phyloP scores from a whole-genome alignment of 2,888 invertebrate species.

The Acanthosepion pharaonis region DNA sequence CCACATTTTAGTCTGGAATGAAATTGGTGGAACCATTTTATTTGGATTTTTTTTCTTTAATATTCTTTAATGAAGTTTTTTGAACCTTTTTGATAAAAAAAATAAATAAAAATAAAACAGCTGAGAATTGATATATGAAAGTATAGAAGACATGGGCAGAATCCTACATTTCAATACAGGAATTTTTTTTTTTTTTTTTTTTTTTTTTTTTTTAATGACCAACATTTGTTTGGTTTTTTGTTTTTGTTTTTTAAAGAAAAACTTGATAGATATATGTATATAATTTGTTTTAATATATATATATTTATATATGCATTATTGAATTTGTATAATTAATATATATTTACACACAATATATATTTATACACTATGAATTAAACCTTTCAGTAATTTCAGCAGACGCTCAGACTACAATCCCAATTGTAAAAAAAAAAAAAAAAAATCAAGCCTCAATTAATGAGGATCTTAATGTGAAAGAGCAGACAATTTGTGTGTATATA shows the following conservation, averaged over 20 bases:
- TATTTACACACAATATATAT: conserved; percentile 33
- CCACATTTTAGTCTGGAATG: conserved; percentile 33
- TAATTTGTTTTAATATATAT: conserved; percentile 33
- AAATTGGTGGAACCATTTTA: neutral
- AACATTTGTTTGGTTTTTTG: conserved; percentile 6
- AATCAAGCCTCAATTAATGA: neutral
- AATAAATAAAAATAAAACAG: conserved; percentile 24
- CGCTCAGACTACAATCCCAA: conserved; percentile 15
- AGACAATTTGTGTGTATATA: neutral
- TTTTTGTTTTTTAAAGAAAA: neutral
- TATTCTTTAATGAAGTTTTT: conserved; percentile 10
- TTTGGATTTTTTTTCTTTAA: neutral
- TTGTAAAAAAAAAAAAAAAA: neutral
- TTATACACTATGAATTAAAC: conserved; percentile 33
- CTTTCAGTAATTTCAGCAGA: conserved; percentile 23
- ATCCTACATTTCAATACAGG: conserved; percentile 33
- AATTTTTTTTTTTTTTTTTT: neutral
- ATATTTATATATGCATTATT: conserved; percentile 33
- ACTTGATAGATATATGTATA: conserved; percentile 33
- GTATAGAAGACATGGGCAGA: conserved; percentile 33
- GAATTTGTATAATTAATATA: conserved; percentile 33
- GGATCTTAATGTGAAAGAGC: conserved; percentile 15
- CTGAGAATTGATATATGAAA: conserved; percentile 33
- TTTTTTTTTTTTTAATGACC: neutral
- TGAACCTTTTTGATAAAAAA: conserved; percentile 20